Evolutionary conservation across 2,888 invertebrate genomes (phyloP), one percentile per base, ranked within the genome.

Genomic region (Andricus quercusramuli): DNA sequence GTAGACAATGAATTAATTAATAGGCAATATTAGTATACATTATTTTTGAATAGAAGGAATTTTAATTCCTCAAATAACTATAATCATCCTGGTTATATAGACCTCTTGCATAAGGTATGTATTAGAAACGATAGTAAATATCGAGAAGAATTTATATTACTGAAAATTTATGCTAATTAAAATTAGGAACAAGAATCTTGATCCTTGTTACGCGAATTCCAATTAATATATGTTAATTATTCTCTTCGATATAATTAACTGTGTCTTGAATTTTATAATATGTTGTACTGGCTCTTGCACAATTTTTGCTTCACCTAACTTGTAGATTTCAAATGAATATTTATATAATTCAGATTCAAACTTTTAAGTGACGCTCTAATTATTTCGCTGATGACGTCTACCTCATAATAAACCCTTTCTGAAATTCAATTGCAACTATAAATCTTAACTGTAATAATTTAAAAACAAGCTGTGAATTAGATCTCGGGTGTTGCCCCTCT

Each of bases 201-300:
- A 68, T 68, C 56, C 68, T 68, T 25, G 44, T 68, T 68, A 68
- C 68, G 37, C 44, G 44, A 44, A 68, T 68, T 22, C 68, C 41
- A 68, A 68, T 68, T 68, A 68, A 68, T 68, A 44, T 68, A 68
- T 68, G 44, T 5, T 68, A 68, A 68, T 68, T 68, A 68, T 47
- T 44, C 44, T 15, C 5, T 20, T 44, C 22, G 44, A 22, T 6
- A 25, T 68, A 67, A 22, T 67, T 41, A 67, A 67, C 67, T 67
- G 22, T 41, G 13, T 67, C 22, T 67, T 37, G 11, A 41, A 22
- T 67, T 11, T 67, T 22, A 22, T 41, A 41, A 67, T 32, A 25
- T 56, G 56, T n/a, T 56, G 56, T n/a, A 56, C 8, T 56, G n/a
- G n/a, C 56, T 41, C 22, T 68, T 68, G 11, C 44, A 68, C 25